Evolutionary conservation across 1,140 invertebrate species (phyloP).

Genomic region (Popillia japonica): DNA sequence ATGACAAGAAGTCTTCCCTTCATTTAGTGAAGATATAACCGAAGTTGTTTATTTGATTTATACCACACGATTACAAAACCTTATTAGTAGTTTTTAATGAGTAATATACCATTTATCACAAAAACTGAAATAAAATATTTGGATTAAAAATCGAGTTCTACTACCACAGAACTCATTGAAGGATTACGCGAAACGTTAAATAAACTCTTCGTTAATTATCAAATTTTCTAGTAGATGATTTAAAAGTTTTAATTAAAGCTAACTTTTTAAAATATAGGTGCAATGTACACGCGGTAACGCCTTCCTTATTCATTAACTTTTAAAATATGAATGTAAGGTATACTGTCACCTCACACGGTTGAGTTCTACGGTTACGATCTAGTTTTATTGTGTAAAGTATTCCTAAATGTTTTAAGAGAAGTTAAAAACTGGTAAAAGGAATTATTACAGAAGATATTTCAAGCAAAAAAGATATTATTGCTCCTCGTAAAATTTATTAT

Average conservation of each 20-base stretch:
- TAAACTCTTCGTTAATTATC: neutral
- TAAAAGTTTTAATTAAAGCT: conserved; percentile 6
- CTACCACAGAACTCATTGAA: neutral
- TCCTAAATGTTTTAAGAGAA: neutral
- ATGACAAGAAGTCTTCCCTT: neutral
- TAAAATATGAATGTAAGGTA: neutral
- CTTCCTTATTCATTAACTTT: conserved; percentile 14
- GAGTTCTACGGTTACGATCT: neutral
- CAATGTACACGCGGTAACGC: neutral
- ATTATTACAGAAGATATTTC: too few relatives aligned
- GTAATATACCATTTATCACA: too few relatives aligned
- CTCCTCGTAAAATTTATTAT: too few relatives aligned
- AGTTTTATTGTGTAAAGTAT: neutral
- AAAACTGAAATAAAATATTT: neutral
- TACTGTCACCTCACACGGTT: neutral
- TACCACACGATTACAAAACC: too few relatives aligned
- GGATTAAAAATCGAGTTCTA: neutral
- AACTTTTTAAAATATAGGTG: neutral
- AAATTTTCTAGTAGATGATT: neutral
- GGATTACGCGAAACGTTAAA: neutral
- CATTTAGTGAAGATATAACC: too few relatives aligned
- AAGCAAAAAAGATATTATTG: too few relatives aligned
- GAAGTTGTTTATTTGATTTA: too few relatives aligned
- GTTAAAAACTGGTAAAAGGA: neutral
- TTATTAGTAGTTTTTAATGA: too few relatives aligned